phyloP scores from a whole-genome alignment of 2,888 invertebrate genomes.

The Clanis bilineata region DNA sequence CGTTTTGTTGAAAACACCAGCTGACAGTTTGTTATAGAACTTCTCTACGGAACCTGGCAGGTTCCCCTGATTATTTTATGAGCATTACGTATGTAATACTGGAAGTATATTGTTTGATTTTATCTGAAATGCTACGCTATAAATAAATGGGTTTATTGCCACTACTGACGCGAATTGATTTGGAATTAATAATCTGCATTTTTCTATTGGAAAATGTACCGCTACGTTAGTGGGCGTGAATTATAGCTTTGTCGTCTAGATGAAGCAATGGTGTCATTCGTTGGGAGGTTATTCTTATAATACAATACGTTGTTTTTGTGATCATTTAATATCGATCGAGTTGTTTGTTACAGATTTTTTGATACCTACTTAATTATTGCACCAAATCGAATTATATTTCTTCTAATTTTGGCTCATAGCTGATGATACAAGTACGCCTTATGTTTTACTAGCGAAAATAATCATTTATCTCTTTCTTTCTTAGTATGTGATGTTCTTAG shows the following conservation, averaged over 20 bases:
- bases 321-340: neutral
- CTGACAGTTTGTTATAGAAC: neutral
- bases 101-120: constrained; percentile 21
- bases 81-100: neutral
- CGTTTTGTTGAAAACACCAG: neutral
- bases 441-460: no score
- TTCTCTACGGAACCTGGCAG: neutral
- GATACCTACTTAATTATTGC: no score
- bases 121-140: neutral
- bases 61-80: neutral
- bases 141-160: constrained; percentile 17
- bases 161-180: constrained; percentile 25
- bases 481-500: no score
- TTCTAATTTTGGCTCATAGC: no score
- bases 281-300: neutral
- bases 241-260: constrained; percentile 24
- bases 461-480: no score
- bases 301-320: neutral
- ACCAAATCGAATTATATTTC: no score
- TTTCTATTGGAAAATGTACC: constrained; percentile 29
- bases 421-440: no score
- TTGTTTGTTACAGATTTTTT: no score
- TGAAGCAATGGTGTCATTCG: constrained; percentile 13
- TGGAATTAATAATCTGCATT: constrained; percentile 29
- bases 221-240: constrained; percentile 34